Base-by-base conservation (phyloP, 37 sponge, comb jelly and placozoan species). In the Lycopodina hypogea region DNA sequence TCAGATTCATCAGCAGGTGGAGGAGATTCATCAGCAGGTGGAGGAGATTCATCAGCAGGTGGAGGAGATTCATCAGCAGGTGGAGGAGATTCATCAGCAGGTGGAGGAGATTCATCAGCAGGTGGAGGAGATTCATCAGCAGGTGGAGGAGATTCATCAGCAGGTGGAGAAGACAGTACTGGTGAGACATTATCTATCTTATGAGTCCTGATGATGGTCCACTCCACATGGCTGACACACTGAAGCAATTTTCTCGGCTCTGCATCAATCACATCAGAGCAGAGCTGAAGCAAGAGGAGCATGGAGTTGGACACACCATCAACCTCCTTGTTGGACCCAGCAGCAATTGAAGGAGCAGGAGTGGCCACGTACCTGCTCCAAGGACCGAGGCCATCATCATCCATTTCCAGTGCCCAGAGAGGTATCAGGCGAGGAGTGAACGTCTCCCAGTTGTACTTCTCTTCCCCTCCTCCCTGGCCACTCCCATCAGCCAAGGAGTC, bases 291-390 rank as follows among this genome's bases (percentile, higher is more conserved):
- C n/a, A 83, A 37, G 68, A 83, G 52, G 57, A 50, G 9, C 41
- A 75, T 35, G 1, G 83, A 74, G 39, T 75, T 75, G 32, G 83
- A 75, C 17, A 83, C 68, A 11, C 42, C 33, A 11, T 34, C 63
- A 12, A 50, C 42, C 4, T 22, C 42, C 41, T 63, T 37, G 34
- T 35, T 34, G 64, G 32, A 11, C 0, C 21, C 2, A 26, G 74
- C 42, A 18, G 51, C 0, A 50, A 14, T 15, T 4, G 17, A 1
- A 18, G 30, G 68, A 4, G 34, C 34, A 30, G 66, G 66, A 9
- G 66, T 65, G 35, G 66, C 66, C 26, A 65, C 2, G 30, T 65
- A 83, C 6, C 36, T 24, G 24, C 55, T 56, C 69, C 83, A 75
- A 33, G 75, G 68, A 55, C 55, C 76, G 29, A 15, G 15, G 30